Evolutionary conservation across 2,113 vertebrate genomes (phyloP).

Genomic region (Istiophorus platypterus): DNA sequence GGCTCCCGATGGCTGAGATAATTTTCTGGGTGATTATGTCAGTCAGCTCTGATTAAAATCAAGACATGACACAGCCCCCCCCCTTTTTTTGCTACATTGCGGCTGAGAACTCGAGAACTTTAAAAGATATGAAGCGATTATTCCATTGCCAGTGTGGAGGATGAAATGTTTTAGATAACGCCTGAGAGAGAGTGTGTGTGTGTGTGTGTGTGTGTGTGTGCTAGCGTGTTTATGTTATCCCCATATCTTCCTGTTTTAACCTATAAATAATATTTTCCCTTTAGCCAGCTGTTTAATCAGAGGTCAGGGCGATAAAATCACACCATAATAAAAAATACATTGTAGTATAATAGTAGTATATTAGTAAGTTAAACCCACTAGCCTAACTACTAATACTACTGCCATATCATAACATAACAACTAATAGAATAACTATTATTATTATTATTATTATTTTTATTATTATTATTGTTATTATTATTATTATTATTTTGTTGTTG

Average conservation of each 20-base stretch:
- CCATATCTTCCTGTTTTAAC: conserved; percentile 29
- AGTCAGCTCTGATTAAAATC: conserved; percentile 78
- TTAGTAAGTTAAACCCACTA: not conserved
- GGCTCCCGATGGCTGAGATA: conserved; percentile 58
- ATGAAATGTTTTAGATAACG: conserved; percentile 73
- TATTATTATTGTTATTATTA: too few relatives aligned
- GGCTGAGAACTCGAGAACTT: conserved; percentile 47
- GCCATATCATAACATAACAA: too few relatives aligned
- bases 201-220: conserved; percentile 17
- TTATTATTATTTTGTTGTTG: too few relatives aligned
- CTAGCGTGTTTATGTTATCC: conserved; percentile 50
- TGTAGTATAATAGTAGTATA: not conserved
- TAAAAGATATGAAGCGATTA: conserved; percentile 65
- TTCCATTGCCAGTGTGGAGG: conserved; percentile 60
- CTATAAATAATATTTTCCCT: conserved; percentile 64
- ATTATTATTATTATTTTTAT: too few relatives aligned
- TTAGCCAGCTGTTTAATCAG: conserved; percentile 49
- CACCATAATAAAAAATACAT: not conserved
- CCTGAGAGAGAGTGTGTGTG: conserved; percentile 9
- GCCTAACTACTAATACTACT: not conserved
- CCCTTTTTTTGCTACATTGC: conserved; percentile 21
- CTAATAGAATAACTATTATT: too few relatives aligned
- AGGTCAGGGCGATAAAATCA: conserved; percentile 42
- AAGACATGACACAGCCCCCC: conserved; percentile 58
- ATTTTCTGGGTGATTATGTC: conserved; percentile 72